Percentiles rank a stretch among this genome's conserved stretches.
Conservation (phyloP, 2,797 vertebrate genomes). For the Syngnathus rostellatus region DNA sequence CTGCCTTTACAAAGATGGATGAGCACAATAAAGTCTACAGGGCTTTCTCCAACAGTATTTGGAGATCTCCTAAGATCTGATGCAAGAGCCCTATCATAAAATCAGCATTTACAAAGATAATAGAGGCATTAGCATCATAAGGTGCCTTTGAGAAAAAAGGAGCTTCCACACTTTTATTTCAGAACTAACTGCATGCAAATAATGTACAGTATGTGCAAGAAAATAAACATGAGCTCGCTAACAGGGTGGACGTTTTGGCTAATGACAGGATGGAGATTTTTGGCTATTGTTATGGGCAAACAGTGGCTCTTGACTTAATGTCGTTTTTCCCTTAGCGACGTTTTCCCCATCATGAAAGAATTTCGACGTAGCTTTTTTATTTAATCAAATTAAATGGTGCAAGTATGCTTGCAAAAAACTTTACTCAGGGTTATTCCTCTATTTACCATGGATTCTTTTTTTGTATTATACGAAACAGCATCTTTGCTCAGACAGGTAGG, state of each 20-base stretch:
- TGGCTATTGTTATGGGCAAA: too few relatives aligned
- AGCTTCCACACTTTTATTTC: too few relatives aligned
- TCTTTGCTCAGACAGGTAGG: slow-evolving; percentile 26
- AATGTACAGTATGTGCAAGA: not conserved
- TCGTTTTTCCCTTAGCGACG: too few relatives aligned
- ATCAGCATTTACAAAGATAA: not conserved
- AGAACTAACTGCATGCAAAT: not conserved
- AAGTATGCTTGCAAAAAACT: not conserved
- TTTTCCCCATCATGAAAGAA: not conserved
- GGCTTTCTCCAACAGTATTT: not conserved
- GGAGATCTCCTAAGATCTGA: not conserved
- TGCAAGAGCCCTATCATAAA: not conserved
- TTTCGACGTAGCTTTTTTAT: not conserved
- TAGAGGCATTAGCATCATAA: not conserved
- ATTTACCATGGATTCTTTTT: slow-evolving; percentile 4
- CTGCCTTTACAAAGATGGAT: slow-evolving; percentile 3
- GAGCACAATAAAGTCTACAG: not conserved
- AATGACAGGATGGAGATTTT: not conserved
- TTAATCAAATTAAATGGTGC: too few relatives aligned
- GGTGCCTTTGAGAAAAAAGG: not conserved
- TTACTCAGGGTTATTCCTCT: not conserved
- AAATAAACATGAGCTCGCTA: not conserved
- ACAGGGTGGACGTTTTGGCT: not conserved
- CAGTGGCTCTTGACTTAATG: too few relatives aligned
- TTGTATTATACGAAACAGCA: slow-evolving; percentile 17